Evolutionary conservation across 23 tunicate species (phyloP).

Genomic region (Trididemnum clinides): DNA sequence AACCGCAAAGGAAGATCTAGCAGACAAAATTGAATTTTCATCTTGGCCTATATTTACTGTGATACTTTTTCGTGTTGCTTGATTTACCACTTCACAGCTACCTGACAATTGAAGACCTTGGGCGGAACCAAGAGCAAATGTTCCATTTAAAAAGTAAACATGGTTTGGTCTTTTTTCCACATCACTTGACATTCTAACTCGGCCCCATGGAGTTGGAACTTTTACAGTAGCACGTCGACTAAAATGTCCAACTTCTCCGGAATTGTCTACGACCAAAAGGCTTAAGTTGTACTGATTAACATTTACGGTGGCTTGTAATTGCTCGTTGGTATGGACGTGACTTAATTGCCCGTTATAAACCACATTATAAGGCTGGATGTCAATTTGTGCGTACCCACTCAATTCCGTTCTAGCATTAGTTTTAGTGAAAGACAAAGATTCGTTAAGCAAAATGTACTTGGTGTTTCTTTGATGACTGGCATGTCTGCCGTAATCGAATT

Average conservation of each 20-base stretch:
- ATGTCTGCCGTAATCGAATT: constrained; percentile 45
- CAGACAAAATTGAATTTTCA: not conserved
- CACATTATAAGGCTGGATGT: constrained; percentile 30
- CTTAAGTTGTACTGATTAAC: not conserved
- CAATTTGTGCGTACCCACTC: not conserved
- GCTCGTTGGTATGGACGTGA: not conserved
- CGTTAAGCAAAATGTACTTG: constrained; percentile 32
- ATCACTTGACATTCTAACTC: not conserved
- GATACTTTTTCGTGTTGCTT: constrained; percentile 22
- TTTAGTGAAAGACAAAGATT: constrained; percentile 11
- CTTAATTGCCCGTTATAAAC: constrained; percentile 10
- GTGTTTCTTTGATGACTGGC: constrained; percentile 44
- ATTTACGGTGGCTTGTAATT: not conserved
- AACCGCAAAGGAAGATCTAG: not conserved
- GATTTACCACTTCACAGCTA: constrained; percentile 16
- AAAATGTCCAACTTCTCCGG: constrained; percentile 13
- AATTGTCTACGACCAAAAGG: constrained; percentile 21
- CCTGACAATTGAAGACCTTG: constrained; percentile 9
- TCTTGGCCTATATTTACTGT: constrained; percentile 7
- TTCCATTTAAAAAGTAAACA: constrained; percentile 29
- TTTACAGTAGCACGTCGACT: not conserved
- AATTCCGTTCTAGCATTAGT: not conserved
- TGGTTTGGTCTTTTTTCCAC: constrained; percentile 20
- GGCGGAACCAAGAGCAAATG: constrained; percentile 22
- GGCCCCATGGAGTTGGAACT: constrained; percentile 74